A percentile compares a stretch with the other conserved stretches of the same genome.
phyloP scores from a whole-genome alignment of 35 echinoderm and acorn worm species.

The Eucidaris tribuloides region DNA sequence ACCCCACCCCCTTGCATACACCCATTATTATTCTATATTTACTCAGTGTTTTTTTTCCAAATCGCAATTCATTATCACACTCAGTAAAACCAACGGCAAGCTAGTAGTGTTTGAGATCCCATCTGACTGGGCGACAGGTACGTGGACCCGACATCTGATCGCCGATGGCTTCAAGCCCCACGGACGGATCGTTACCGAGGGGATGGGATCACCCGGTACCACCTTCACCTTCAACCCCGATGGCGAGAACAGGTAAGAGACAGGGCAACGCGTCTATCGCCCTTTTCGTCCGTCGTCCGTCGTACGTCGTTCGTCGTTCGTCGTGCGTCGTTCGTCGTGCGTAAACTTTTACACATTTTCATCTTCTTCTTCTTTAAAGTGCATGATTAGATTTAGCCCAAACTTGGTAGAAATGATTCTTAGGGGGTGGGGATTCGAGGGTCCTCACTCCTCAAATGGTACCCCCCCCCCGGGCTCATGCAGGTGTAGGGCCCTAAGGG shows the following conservation, averaged over 20 bases:
- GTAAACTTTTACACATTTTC: neutral
- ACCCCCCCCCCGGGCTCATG: no score
- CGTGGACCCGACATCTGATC: conserved; percentile 70
- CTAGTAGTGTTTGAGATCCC: conserved; percentile 72
- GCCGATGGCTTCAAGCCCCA: conserved; percentile 82
- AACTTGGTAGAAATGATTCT: neutral
- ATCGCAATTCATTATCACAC: neutral
- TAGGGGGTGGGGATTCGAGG: neutral
- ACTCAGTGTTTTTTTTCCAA: no score
- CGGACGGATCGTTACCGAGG: conserved; percentile 61
- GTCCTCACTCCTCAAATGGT: no score
- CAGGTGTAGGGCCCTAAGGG: no score
- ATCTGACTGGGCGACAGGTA: conserved; percentile 45
- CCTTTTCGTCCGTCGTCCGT: neutral
- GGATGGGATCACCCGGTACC: conserved; percentile 76
- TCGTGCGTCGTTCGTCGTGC: no score
- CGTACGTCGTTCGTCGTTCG: no score
- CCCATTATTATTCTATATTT: no score
- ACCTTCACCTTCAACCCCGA: conserved; percentile 54
- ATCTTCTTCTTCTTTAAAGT: neutral
- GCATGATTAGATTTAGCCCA: neutral
- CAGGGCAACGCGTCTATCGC: neutral
- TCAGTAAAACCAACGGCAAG: conserved; percentile 76
- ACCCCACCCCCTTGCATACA: no score
- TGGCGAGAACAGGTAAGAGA: conserved; percentile 22